Evolutionary conservation across 2,888 invertebrate genomes (phyloP), one percentile per base, ranked within the genome.

Genomic region (Omphaloscelis lunosa): DNA sequence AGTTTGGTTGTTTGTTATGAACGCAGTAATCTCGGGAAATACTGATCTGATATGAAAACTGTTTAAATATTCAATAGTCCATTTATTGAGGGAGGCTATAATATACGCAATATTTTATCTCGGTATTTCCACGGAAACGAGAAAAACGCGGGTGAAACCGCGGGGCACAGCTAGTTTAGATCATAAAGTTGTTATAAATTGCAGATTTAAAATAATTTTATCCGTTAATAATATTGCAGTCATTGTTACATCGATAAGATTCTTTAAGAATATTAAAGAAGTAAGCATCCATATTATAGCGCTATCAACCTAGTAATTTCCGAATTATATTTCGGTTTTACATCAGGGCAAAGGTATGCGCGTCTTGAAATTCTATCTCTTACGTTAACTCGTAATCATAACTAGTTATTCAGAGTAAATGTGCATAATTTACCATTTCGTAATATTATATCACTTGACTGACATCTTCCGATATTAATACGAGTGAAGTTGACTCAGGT

Each of bases 401-500:
- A 77, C 70, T 58, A 63, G 83, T 80, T 77, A 34, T 59, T 17
- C 27, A 39, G 11, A 70, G 56, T 59, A 75, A 86, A 76, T 63
- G 70, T 39, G 45, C 70, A 86, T 79, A 73, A 75, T 74, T 83
- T 79, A 73, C 62, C 39, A 72, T 86, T 79, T 75, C 79, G 79
- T 70, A 75, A 78, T 72, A 79, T 85, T 85, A 69, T 86, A 88
- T 88, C 77, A 70, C 59, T 79, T 88, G 85, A 87, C 67, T 86
- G 87, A 85, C 87, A 88, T 77, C 85, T 87, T 85, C 87, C 85
- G 85, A 88, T 87, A 83, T 61, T 77, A 85, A 84, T 72, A 65
- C 79, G 83, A 86, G 86, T 72, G 86, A 68, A 73, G 86, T 83
- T 85, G 86, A 79, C 68, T 79, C 62, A 72, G 83, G 86, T 84